phyloP scores from a whole-genome alignment of 2,113 vertebrate species.

The Malurus cyaneus region DNA sequence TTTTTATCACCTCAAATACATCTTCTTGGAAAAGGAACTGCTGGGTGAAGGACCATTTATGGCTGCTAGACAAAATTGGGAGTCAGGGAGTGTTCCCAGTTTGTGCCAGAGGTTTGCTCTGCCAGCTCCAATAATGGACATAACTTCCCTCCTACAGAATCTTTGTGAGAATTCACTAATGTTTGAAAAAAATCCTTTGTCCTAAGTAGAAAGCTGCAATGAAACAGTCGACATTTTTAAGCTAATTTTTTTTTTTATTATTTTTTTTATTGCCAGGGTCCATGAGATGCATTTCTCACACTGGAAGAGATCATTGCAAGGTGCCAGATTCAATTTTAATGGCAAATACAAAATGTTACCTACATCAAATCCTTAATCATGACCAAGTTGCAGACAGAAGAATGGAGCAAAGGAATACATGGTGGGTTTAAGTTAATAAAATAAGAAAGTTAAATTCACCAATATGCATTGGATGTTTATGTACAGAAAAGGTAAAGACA shows the following conservation, averaged over 20 bases:
- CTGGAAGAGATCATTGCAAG: not conserved
- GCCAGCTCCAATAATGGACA: not conserved
- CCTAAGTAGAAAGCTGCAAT: not conserved
- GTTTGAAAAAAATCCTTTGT: not conserved
- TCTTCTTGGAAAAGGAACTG: not conserved
- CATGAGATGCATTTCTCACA: not conserved
- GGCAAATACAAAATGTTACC: not conserved
- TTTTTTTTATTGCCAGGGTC: not conserved
- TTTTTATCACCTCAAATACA: not conserved
- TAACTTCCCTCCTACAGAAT: not conserved
- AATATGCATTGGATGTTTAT: not conserved
- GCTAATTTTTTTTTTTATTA: no score
- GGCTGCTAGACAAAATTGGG: not conserved
- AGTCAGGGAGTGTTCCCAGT: not conserved
- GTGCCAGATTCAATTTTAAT: not conserved
- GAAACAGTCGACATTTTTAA: not conserved
- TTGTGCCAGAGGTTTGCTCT: not conserved
- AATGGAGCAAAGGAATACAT: not conserved
- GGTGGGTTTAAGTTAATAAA: not conserved
- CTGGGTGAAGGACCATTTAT: not conserved
- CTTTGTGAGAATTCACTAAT: not conserved
- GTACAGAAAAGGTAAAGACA: not conserved
- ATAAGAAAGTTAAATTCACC: not conserved
- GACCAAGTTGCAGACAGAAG: not conserved
- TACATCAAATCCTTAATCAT: not conserved